Conservation (phyloP, 1,140 invertebrate genomes). For the Zaprionus tsacasi region DNA sequence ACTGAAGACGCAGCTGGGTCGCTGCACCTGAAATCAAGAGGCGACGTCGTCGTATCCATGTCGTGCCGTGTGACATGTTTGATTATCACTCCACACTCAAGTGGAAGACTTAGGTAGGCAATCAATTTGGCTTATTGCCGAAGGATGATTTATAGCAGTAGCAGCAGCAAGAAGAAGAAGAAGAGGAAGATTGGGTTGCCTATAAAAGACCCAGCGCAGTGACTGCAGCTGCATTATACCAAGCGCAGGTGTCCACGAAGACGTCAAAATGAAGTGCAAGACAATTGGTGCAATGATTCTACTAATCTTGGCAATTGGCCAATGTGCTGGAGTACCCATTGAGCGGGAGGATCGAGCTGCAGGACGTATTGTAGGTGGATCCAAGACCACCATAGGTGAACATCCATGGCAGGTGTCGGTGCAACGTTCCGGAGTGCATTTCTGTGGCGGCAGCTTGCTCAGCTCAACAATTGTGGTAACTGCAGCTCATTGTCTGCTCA, state of each 20-base stretch:
- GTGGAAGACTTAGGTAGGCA: constrained; percentile 2
- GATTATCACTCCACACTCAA: constrained; percentile 10
- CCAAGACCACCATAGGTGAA: constrained; percentile 30
- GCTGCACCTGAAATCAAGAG: not conserved
- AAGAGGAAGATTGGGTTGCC: not conserved
- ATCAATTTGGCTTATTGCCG: constrained; percentile 1
- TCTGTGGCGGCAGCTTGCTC: constrained; percentile 87
- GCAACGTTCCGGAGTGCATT: constrained; percentile 63
- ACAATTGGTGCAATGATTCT: not conserved
- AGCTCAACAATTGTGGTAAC: constrained; percentile 75
- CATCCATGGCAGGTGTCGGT: constrained; percentile 69
- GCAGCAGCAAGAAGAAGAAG: not conserved
- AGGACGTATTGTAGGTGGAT: constrained; percentile 70
- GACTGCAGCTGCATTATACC: not conserved
- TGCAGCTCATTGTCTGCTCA: constrained; percentile 57
- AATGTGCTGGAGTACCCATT: constrained; percentile 36
- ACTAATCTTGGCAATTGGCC: constrained; percentile 6
- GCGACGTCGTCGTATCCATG: no score
- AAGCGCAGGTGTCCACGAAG: not conserved
- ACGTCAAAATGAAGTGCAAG: constrained; percentile 12
- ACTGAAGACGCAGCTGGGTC: not conserved
- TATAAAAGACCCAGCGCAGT: constrained; percentile 13
- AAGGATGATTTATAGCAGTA: not conserved
- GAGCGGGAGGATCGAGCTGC: constrained; percentile 30
- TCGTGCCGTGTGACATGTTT: not conserved